Percentiles rank a stretch among this genome's conserved stretches.
These are phyloP conservation scores for Papilio aristodemus DNA, from an alignment of 1,140 invertebrate species.

Conservation along the genomic window DNA sequence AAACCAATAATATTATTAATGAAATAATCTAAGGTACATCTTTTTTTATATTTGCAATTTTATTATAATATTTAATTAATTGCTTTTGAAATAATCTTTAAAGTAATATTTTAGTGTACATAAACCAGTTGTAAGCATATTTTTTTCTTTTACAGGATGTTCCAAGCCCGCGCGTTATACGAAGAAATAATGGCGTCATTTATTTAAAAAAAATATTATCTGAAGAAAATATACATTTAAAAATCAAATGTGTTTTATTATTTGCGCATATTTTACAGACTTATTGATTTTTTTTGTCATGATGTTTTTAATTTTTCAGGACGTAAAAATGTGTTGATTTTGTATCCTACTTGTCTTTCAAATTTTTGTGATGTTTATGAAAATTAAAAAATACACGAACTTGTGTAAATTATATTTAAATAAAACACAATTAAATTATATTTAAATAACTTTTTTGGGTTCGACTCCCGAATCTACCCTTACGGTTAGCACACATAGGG, in stretches of 20 bases:
- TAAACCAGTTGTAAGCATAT: neutral
- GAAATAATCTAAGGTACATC: neutral
- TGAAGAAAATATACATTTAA: neutral
- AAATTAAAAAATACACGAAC: too few species aligned
- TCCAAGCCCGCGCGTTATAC: neutral
- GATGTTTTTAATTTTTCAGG: neutral
- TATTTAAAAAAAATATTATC: neutral
- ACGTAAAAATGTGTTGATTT: neutral
- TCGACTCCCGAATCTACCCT: too few species aligned
- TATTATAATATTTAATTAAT: neutral
- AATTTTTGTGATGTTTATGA: neutral
- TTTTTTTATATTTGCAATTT: neutral
- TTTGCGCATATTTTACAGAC: neutral
- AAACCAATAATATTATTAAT: neutral
- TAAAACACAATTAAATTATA: too few species aligned
- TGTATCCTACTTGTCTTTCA: too few species aligned
- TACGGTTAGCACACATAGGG: too few species aligned
- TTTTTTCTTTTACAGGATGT: conserved; percentile 4
- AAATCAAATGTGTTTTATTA: neutral
- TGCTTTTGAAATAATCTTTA: neutral
- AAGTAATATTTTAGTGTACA: neutral
- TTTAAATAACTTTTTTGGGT: too few species aligned
- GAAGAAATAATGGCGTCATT: neutral
- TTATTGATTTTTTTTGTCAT: neutral
- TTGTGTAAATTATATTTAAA: too few species aligned